These are phyloP conservation scores for Halyomorpha halys DNA, from an alignment of 1,140 invertebrate species.

Conservation along the genomic window DNA sequence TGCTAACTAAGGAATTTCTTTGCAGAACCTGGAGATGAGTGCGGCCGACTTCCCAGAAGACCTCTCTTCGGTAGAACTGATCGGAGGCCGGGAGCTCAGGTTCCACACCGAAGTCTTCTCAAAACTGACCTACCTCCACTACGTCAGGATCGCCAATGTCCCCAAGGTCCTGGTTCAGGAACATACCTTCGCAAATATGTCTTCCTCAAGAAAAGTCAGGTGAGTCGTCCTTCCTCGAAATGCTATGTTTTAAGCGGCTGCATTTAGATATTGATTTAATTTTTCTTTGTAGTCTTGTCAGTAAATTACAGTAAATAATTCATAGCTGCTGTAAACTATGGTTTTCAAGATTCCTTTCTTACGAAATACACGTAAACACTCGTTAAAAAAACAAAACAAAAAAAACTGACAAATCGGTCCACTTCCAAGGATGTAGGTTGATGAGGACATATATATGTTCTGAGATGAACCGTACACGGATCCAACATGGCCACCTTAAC, in stretches of 20 bases:
- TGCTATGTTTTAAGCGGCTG: neutral
- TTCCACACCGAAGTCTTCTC: conserved; percentile 43
- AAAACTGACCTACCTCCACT: conserved; percentile 37
- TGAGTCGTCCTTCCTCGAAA: neutral
- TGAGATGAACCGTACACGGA: too few relatives aligned
- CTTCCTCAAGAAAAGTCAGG: conserved; percentile 35
- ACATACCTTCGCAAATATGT: conserved; percentile 45
- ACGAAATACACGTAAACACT: too few relatives aligned
- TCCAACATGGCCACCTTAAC: too few relatives aligned
- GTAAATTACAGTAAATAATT: too few relatives aligned
- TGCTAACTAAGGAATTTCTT: conserved; percentile 24
- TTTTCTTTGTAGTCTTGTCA: too few relatives aligned
- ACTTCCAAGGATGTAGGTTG: too few relatives aligned
- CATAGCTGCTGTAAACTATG: too few relatives aligned
- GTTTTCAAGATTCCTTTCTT: too few relatives aligned
- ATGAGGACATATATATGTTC: too few relatives aligned
- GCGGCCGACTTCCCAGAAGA: conserved; percentile 42
- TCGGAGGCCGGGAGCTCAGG: conserved; percentile 44
- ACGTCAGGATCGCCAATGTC: conserved; percentile 41
- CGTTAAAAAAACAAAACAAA: too few relatives aligned
- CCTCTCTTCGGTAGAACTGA: conserved; percentile 46
- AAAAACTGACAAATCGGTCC: too few relatives aligned
- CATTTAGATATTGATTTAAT: too few relatives aligned
- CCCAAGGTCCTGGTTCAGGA: conserved; percentile 40
- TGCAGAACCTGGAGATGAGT: conserved; percentile 43